Percentiles rank a stretch among this genome's conserved stretches.
Conservation (phyloP, 2,888 invertebrate genomes). For the Mayetiola destructor region DNA sequence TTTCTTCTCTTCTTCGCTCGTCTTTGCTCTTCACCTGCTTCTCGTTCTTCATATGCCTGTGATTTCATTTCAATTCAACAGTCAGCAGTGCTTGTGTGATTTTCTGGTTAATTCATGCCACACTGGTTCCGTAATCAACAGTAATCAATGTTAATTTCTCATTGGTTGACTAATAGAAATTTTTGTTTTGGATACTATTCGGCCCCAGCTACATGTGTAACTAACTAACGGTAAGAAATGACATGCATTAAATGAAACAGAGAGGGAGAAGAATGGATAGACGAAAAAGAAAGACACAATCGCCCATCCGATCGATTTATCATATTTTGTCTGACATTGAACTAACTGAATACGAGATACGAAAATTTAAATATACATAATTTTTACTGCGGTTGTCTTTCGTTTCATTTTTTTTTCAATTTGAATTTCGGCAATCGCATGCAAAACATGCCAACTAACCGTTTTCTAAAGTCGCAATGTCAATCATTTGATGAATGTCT, state of each 20-base stretch:
- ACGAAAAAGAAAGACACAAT: background rate
- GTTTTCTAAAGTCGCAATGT: background rate
- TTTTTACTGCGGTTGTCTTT: background rate
- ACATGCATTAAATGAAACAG: background rate
- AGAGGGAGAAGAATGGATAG: background rate
- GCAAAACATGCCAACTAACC: constrained; percentile 7
- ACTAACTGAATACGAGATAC: background rate
- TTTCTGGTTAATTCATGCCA: too few relatives aligned
- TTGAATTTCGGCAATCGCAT: background rate
- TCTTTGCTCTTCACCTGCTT: too few relatives aligned
- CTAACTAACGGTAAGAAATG: background rate
- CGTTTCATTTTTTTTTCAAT: background rate
- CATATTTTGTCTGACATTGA: constrained; percentile 4
- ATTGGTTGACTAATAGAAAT: background rate
- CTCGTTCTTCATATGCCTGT: too few relatives aligned
- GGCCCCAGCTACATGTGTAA: too few relatives aligned
- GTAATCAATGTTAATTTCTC: background rate
- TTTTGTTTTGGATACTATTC: too few relatives aligned
- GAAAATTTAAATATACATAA: background rate
- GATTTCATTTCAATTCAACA: too few relatives aligned
- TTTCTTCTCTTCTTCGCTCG: too few relatives aligned
- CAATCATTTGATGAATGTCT: background rate
- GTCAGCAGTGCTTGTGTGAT: too few relatives aligned
- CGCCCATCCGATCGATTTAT: constrained; percentile 4
- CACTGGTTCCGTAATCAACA: background rate